phyloP scores from a whole-genome alignment of 2,113 vertebrate species.

The Ciconia stormi region DNA sequence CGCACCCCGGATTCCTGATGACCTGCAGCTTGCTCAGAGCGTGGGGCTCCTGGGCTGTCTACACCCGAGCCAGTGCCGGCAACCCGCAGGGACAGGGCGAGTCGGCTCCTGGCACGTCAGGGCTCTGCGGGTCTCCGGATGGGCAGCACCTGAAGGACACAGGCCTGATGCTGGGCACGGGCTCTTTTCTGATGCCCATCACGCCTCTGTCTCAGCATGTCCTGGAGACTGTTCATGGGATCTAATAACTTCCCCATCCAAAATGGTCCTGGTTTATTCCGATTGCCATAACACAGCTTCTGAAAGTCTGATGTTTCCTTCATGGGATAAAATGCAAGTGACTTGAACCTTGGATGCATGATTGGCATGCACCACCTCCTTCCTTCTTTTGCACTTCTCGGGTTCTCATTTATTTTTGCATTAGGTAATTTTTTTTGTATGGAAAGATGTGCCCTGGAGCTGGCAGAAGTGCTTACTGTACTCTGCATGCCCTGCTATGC shows the following conservation, averaged over 20 bases:
- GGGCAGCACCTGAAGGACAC: fast-evolving
- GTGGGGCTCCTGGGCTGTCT: background rate
- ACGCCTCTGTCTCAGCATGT: fast-evolving
- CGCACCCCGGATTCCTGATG: background rate
- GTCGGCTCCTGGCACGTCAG: fast-evolving
- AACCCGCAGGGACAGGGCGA: background rate
- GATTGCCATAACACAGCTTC: no score
- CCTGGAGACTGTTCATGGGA: background rate
- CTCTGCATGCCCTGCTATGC: background rate
- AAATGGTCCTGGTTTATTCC: background rate
- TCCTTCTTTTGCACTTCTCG: background rate
- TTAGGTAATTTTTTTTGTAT: background rate
- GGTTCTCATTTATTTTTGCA: background rate
- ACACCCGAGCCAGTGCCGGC: fast-evolving
- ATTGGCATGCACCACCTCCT: background rate
- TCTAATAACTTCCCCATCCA: background rate
- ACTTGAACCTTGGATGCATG: background rate
- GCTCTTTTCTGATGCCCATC: background rate
- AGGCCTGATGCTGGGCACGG: fast-evolving
- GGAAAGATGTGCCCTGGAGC: background rate
- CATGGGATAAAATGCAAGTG: background rate
- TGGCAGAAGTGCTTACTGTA: background rate
- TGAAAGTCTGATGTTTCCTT: background rate
- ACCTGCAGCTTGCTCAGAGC: background rate
- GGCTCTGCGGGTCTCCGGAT: fast-evolving